Percentiles rank a stretch among this genome's conserved stretches.
phyloP scores from a whole-genome alignment of 2,888 invertebrate genomes.

The Gibbula magus region DNA sequence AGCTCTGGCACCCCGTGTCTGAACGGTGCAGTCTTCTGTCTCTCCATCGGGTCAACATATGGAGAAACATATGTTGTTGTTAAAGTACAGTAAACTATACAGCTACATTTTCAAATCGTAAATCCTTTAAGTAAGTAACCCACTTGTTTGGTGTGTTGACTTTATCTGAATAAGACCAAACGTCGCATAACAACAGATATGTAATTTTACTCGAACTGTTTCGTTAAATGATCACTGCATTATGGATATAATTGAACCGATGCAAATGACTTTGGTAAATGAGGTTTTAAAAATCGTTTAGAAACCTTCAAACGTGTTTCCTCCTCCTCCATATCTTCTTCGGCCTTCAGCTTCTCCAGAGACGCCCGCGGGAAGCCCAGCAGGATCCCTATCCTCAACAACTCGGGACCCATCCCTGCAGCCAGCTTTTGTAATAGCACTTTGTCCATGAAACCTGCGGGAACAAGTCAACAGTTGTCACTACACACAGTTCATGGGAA shows the following conservation, averaged over 20 bases:
- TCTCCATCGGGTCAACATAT: constrained; percentile 45
- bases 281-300: not conserved
- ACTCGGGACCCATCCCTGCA: constrained; percentile 36
- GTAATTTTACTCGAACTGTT: not conserved
- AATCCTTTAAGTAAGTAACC: no score
- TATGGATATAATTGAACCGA: not conserved
- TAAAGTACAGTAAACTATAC: no score
- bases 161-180: no score
- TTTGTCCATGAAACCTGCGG: constrained; percentile 37
- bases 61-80: not conserved
- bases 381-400: constrained; percentile 42
- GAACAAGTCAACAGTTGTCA: no score
- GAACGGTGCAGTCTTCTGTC: constrained; percentile 34
- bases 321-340: not conserved
- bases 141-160: no score
- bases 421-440: constrained; percentile 38
- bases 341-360: constrained; percentile 26
- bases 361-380: constrained; percentile 41
- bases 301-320: constrained; percentile 41
- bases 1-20: constrained; percentile 48
- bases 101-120: no score
- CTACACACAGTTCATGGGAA: no score
- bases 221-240: not conserved
- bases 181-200: not conserved
- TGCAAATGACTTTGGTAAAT: not conserved